Evolutionary conservation across 2,888 invertebrate species (phyloP).

Genomic region (Ametastegia equiseti): DNA sequence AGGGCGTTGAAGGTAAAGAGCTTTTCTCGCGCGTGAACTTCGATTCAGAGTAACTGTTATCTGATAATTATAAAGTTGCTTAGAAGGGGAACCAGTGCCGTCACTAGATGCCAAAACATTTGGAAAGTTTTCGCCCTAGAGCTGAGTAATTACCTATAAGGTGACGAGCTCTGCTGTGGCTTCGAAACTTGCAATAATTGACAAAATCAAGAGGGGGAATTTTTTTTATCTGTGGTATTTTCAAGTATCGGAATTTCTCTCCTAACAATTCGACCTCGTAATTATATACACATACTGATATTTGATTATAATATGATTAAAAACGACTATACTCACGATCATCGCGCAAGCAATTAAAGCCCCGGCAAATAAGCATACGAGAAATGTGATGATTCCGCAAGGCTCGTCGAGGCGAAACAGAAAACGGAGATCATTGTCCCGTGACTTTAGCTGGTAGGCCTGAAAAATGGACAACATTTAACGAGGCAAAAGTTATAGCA

Average conservation of each 20-base stretch:
- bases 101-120: slow-evolving; percentile 47
- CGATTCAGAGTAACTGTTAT: slow-evolving; percentile 45
- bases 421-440: slow-evolving; percentile 65
- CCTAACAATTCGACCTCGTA: neutral
- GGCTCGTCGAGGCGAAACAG: slow-evolving; percentile 62
- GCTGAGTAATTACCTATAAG: slow-evolving; percentile 20
- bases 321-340: slow-evolving; percentile 58
- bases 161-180: slow-evolving; percentile 25
- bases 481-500: slow-evolving; percentile 21
- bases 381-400: slow-evolving; percentile 60
- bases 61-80: slow-evolving; percentile 46
- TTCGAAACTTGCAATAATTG: neutral
- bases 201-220: neutral
- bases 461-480: slow-evolving; percentile 55
- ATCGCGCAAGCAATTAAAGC: slow-evolving; percentile 60
- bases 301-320: slow-evolving; percentile 9
- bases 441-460: slow-evolving; percentile 66
- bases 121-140: slow-evolving; percentile 29
- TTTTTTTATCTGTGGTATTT: neutral
- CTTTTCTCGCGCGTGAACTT: slow-evolving; percentile 39
- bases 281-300: neutral
- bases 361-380: slow-evolving; percentile 58
- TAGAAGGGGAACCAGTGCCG: neutral
- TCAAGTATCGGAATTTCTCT: neutral
- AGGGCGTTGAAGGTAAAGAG: slow-evolving; percentile 30